Evolutionary conservation across 2,113 vertebrate species (phyloP), one percentile per base, ranked within the genome.

Genomic region (Cephalopholis sonnerati): DNA sequence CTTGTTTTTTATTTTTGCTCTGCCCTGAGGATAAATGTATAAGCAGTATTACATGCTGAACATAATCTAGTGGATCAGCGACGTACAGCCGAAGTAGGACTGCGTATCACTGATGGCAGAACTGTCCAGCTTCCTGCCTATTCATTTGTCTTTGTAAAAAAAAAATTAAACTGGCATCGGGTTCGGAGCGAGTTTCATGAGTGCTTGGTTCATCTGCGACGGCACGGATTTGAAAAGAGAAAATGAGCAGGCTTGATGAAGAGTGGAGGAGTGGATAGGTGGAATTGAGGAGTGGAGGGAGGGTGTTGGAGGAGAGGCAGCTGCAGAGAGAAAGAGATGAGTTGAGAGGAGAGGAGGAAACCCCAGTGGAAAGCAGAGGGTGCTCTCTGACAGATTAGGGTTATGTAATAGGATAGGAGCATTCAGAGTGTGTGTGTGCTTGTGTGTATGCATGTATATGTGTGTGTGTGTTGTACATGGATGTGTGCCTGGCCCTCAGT

Each of bases 371-470:
- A 88, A 57, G 82, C 87, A 74, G 82, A 85, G 79, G 76, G 76
- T 84, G 74, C 80, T 91, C 86, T 88, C 86, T 86, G 87, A 87
- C 90, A 92, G 91, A 94, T 93, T 88, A 88, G 85, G 83, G 71
- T 93, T 93, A 93, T 78, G 87, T 88, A 94, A 93, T 81, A 44
- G 69, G 87, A 91, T 88, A 24, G 83, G 75, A 88, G 81, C 57
- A 58, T 88, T 85, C 82, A 81, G n/a, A 75, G 65, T 25, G 73
- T 67, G 74, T 67, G 74, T 58, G 41, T 84, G 71, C n/a, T 44
- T 50, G 50, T 24, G 32, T 53, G 71, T 22, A 41, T 57, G 59
- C 51, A 27, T 36, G n/a, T 64, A 46, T 76, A 46, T 82, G 74
- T 77, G 74, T 32, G 81, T 55, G 76, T 61, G 50, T 53, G 57